phyloP scores from a whole-genome alignment of 2,113 vertebrate genomes.

The Leucosticte australis region DNA sequence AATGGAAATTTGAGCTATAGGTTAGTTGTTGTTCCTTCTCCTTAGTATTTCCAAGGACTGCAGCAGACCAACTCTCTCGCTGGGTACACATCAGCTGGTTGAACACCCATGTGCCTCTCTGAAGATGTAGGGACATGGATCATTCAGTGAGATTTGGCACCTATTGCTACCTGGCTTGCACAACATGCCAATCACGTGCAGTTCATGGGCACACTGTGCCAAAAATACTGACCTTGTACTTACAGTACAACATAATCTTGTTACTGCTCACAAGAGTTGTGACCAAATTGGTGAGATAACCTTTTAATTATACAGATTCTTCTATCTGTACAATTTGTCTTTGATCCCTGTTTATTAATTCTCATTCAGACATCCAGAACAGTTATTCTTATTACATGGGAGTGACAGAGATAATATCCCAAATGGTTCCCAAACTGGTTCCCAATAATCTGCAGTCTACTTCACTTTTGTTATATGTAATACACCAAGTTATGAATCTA shows the following conservation, averaged over 20 bases:
- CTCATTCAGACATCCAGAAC: not conserved
- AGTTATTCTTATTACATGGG: not conserved
- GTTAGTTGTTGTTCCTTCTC: not conserved
- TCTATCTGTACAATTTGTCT: not conserved
- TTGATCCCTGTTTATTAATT: not conserved
- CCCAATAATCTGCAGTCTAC: not conserved
- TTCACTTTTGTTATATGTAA: not conserved
- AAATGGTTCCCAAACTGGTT: not conserved
- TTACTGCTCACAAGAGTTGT: not conserved
- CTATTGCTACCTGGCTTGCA: not conserved
- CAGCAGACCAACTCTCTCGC: accelerated
- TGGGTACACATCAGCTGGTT: not conserved
- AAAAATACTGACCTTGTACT: not conserved
- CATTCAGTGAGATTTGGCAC: not conserved
- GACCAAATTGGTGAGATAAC: not conserved
- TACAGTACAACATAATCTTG: not conserved
- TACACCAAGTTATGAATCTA: not conserved
- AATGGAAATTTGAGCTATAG: not conserved
- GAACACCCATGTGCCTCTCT: not conserved
- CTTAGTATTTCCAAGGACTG: not conserved
- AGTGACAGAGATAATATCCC: not conserved
- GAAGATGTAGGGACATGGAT: not conserved
- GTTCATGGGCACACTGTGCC: not conserved
- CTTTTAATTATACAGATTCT: not conserved
- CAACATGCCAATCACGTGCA: not conserved